These are phyloP conservation scores for Panthera leo DNA, from an alignment of 2,113 vertebrate genomes.

Conservation along the genomic window DNA sequence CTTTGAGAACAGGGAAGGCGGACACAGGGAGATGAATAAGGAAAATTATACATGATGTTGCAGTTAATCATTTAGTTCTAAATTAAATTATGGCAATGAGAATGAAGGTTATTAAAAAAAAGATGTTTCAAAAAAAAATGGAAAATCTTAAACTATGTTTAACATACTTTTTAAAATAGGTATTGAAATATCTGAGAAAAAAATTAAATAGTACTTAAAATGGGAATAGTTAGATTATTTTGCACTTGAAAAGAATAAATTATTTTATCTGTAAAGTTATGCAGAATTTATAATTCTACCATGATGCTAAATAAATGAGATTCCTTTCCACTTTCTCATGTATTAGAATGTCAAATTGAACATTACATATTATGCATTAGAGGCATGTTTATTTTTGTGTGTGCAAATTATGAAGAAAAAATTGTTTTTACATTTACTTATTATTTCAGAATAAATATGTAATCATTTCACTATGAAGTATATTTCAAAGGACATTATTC, in stretches of 20 bases:
- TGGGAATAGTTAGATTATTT: background rate
- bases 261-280: background rate
- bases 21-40: background rate
- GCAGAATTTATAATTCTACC: background rate
- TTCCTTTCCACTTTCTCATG: background rate
- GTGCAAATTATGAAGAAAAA: background rate
- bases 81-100: slow-evolving; percentile 16
- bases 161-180: background rate
- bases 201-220: background rate
- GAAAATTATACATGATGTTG: background rate
- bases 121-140: background rate
- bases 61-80: background rate
- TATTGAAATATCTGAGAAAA: background rate
- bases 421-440: background rate
- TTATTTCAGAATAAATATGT: background rate
- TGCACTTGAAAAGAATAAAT: background rate
- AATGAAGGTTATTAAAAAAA: background rate
- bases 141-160: background rate
- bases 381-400: background rate
- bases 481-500: background rate
- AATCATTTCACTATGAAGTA: background rate
- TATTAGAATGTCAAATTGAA: background rate
- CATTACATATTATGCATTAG: background rate
- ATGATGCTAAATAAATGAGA: background rate
- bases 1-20: background rate